Percentiles rank a stretch among this genome's conserved stretches.
Conservation (phyloP, 23 tunicate genomes). For the Corella eumyota region DNA sequence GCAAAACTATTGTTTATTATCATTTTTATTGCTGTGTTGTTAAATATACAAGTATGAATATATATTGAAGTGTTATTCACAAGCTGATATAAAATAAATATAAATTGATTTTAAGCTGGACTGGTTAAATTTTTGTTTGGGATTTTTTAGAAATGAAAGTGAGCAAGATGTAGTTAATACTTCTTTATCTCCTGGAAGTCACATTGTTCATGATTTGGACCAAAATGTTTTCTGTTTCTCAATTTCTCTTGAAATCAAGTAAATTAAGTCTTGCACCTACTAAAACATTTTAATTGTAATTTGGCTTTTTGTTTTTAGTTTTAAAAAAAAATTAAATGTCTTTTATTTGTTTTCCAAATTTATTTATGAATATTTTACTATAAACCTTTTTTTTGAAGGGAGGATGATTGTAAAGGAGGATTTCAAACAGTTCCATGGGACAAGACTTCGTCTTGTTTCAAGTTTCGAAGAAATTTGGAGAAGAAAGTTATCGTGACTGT, state of each 20-base stretch:
- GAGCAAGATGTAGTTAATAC: too few species aligned
- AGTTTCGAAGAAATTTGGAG: conserved; percentile 63
- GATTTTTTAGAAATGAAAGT: too few species aligned
- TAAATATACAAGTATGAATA: background rate
- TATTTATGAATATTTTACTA: too few species aligned
- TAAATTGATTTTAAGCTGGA: too few species aligned
- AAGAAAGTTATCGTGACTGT: conserved; percentile 61
- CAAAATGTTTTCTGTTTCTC: conserved; percentile 18
- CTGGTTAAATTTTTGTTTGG: too few species aligned
- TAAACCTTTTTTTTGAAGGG: conserved; percentile 39
- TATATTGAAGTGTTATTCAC: too few species aligned
- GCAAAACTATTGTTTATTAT: background rate
- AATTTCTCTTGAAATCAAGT: conserved; percentile 23
- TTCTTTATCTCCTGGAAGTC: too few species aligned
- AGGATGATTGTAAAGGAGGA: conserved; percentile 76
- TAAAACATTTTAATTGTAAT: background rate
- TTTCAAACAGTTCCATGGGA: conserved; percentile 83
- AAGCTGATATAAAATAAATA: too few species aligned
- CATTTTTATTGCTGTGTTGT: background rate
- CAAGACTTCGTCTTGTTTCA: conserved; percentile 86
- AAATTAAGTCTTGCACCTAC: background rate
- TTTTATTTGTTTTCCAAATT: too few species aligned
- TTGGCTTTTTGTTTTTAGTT: background rate
- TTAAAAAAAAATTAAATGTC: too few species aligned
- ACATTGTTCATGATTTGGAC: conserved; percentile 1